Evolutionary conservation across 2,797 vertebrate genomes (phyloP).

Genomic region (Hirundo rustica): DNA sequence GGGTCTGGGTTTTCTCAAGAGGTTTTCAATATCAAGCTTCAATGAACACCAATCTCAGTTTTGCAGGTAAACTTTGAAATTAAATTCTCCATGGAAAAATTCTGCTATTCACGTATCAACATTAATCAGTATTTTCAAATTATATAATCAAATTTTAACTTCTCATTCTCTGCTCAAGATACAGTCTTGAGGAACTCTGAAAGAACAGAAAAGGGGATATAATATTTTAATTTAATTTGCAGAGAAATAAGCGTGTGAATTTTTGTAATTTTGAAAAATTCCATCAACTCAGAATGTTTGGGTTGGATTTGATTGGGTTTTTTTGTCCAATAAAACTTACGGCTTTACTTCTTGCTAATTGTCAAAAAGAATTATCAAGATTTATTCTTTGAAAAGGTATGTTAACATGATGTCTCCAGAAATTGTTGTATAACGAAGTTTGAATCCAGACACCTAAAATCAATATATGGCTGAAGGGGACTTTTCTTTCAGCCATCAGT

Average conservation of each 20-base stretch:
- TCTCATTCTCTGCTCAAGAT: background rate
- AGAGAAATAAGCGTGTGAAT: background rate
- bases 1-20: background rate
- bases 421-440: background rate
- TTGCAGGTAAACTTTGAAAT: background rate
- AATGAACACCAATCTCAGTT: background rate
- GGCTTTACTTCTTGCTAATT: background rate
- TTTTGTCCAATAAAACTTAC: background rate
- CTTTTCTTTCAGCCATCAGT: background rate
- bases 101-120: background rate
- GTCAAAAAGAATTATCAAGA: background rate
- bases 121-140: background rate
- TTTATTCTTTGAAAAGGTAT: background rate
- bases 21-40: background rate
- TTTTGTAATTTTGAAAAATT: background rate
- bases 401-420: background rate
- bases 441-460: background rate
- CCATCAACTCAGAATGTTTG: background rate
- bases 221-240: background rate
- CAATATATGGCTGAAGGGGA: background rate
- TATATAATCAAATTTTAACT: accelerated
- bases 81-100: background rate
- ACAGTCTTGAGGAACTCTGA: background rate
- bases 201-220: background rate
- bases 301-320: background rate